Conservation (phyloP, 2,888 invertebrate genomes). For the Cephus runcator region DNA sequence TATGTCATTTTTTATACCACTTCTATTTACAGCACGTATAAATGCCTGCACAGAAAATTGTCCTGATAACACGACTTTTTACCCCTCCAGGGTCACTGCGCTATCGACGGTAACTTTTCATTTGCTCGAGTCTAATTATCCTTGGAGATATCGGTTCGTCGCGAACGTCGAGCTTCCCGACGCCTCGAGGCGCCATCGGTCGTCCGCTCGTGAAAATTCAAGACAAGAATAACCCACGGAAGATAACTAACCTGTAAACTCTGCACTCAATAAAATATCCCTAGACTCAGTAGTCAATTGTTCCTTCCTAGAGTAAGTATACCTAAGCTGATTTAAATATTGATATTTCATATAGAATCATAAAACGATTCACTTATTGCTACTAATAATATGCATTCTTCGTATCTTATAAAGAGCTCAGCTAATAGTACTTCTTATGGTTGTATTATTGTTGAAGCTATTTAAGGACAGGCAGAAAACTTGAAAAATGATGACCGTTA, state of each 20-base stretch:
- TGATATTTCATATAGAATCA: neutral
- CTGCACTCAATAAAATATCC: neutral
- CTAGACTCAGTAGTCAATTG: neutral
- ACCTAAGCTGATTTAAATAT: neutral
- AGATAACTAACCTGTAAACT: neutral
- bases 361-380: neutral
- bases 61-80: neutral
- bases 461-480: neutral
- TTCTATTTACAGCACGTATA: neutral
- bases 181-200: neutral
- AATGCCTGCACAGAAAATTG: neutral
- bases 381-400: neutral
- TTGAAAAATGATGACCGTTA: neutral
- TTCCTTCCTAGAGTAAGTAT: neutral
- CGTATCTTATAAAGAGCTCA: neutral
- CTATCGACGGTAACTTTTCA: neutral
- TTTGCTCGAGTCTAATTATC: neutral
- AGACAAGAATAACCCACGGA: neutral
- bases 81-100: neutral
- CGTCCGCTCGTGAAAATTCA: neutral
- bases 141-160: neutral
- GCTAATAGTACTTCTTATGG: neutral
- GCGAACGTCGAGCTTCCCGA: neutral
- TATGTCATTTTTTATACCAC: neutral
- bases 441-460: neutral